A percentile compares a stretch with the other conserved stretches of the same genome.
phyloP scores from a whole-genome alignment of 2,113 vertebrate genomes.

The Hiodon alosoides region DNA sequence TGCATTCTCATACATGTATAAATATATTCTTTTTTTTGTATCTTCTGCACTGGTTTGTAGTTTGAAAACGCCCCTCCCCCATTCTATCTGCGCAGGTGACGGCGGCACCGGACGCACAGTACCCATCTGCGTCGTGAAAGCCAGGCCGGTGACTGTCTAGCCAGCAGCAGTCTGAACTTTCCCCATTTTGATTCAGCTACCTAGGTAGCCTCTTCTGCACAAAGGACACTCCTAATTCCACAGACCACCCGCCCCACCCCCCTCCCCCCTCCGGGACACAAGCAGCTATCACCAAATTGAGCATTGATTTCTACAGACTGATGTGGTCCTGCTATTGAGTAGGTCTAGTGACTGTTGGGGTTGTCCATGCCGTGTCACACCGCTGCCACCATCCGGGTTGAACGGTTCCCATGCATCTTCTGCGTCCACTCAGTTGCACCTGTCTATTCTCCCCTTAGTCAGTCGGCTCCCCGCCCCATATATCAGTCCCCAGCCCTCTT shows the following conservation, averaged over 20 bases:
- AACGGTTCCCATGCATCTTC: background rate
- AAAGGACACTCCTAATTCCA: background rate
- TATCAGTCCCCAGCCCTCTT: background rate
- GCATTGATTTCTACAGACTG: constrained; percentile 20
- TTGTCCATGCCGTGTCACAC: background rate
- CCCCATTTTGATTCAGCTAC: constrained; percentile 63
- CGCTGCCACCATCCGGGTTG: background rate
- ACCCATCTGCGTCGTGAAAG: constrained; percentile 66
- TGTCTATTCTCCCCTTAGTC: too few relatives aligned
- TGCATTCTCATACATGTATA: too few relatives aligned
- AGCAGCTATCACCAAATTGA: constrained; percentile 80
- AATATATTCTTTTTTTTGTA: too few relatives aligned
- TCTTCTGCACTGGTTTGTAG: too few relatives aligned
- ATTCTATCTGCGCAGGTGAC: too few relatives aligned
- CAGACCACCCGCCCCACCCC: background rate
- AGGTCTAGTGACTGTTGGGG: background rate
- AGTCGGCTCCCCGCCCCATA: background rate
- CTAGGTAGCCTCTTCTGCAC: background rate
- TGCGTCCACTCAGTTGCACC: too few relatives aligned
- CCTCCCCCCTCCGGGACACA: constrained; percentile 59
- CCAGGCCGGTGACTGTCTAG: background rate
- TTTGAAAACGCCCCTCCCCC: too few relatives aligned
- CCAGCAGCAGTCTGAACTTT: constrained; percentile 40
- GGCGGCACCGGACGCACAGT: constrained; percentile 43
- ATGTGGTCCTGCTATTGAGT: background rate